Evolutionary conservation across 2,888 invertebrate species (phyloP).

Genomic region (Phyto melanocephala): DNA sequence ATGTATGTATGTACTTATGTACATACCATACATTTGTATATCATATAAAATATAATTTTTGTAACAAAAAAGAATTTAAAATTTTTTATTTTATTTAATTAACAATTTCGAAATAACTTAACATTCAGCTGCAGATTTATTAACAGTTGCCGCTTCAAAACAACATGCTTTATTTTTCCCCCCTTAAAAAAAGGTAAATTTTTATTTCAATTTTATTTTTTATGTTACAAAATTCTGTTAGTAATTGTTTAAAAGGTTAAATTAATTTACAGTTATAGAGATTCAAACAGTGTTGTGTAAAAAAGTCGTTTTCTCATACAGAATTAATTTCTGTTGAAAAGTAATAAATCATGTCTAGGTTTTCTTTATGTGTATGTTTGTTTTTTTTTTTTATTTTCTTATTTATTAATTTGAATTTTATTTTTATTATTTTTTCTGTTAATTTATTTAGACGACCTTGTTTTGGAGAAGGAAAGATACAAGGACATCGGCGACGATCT

Average conservation of each 20-base stretch:
- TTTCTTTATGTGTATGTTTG: slow-evolving; percentile 36
- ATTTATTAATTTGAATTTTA: slow-evolving; percentile 63
- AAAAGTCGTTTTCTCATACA: not conserved
- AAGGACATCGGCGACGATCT: slow-evolving; percentile 99
- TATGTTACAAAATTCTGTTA: not conserved
- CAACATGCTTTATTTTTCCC: slow-evolving; percentile 37
- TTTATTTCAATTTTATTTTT: slow-evolving; percentile 44
- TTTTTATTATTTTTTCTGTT: slow-evolving; percentile 64
- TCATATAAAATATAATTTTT: slow-evolving; percentile 33
- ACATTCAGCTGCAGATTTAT: slow-evolving; percentile 33
- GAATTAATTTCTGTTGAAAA: no score
- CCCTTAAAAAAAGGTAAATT: slow-evolving; percentile 64
- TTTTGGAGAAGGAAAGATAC: slow-evolving; percentile 99
- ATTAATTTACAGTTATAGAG: no score
- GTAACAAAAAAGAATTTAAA: slow-evolving; percentile 10
- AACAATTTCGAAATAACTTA: slow-evolving; percentile 30
- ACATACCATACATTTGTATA: no score
- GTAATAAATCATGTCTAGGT: no score
- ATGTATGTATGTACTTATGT: no score
- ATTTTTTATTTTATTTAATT: slow-evolving; percentile 42
- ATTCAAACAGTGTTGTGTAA: not conserved
- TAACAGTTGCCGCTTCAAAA: slow-evolving; percentile 34
- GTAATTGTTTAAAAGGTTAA: not conserved
- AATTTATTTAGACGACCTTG: slow-evolving; percentile 89
- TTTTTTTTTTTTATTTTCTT: slow-evolving; percentile 61